A percentile compares a stretch with the other conserved stretches of the same genome.
Evolutionary conservation across 2,888 invertebrate genomes (phyloP).

Genomic region (Drosophila merina): DNA sequence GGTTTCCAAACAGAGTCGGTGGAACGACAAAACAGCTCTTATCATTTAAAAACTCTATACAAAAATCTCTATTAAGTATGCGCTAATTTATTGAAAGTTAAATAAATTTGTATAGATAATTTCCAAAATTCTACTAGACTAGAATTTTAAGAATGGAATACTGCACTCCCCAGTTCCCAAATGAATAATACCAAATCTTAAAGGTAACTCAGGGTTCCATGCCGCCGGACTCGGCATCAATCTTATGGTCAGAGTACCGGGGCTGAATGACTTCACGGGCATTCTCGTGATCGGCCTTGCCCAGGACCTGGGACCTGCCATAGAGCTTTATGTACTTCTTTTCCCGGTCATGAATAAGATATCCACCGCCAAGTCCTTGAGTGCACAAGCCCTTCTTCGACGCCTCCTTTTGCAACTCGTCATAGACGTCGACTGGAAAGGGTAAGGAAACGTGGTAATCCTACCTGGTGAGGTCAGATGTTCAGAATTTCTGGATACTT

Average conservation of each 20-base stretch:
- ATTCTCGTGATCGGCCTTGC: conserved; percentile 58
- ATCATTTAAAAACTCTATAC: too few species aligned
- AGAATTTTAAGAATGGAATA: background rate
- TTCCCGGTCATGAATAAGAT: conserved; percentile 42
- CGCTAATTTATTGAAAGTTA: too few species aligned
- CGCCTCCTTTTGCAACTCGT: conserved; percentile 51
- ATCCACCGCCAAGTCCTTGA: conserved; percentile 61
- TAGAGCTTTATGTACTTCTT: conserved; percentile 59
- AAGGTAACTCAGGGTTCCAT: conserved; percentile 14
- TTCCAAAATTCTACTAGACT: background rate
- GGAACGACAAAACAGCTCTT: too few species aligned
- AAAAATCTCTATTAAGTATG: too few species aligned
- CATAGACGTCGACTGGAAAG: conserved; percentile 54
- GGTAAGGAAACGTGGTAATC: background rate
- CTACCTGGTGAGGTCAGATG: too few species aligned
- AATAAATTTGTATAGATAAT: too few species aligned
- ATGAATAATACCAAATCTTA: background rate
- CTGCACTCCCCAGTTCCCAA: background rate
- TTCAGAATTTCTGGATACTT: conserved; percentile 26
- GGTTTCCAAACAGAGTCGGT: background rate
- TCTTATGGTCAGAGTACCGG: conserved; percentile 34
- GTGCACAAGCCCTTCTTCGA: conserved; percentile 44
- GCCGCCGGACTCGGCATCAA: conserved; percentile 51
- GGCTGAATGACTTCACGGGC: conserved; percentile 37
- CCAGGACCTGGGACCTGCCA: conserved; percentile 52